These are phyloP conservation scores for Dasyprocta punctata DNA, from an alignment of 2,113 vertebrate genomes.

Conservation along the genomic window DNA sequence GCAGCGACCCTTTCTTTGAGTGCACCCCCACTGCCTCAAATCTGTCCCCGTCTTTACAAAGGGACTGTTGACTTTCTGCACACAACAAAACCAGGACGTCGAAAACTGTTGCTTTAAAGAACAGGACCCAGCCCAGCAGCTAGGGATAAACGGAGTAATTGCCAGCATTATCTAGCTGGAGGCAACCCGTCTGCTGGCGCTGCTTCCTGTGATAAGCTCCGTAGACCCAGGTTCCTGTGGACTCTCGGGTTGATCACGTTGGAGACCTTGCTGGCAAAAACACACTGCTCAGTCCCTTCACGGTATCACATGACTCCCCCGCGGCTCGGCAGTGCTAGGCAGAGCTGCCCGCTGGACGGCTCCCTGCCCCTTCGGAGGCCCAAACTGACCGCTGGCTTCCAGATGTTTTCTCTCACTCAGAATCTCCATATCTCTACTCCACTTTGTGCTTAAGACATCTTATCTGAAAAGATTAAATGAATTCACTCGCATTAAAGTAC, in stretches of 20 bases:
- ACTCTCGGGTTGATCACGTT: neutral
- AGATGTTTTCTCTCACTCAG: neutral
- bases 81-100: neutral
- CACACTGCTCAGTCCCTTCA: neutral
- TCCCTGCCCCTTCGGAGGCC: neutral
- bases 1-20: constrained; percentile 9
- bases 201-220: constrained; percentile 34
- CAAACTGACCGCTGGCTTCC: neutral
- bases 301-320: neutral
- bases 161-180: neutral
- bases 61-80: neutral
- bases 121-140: neutral
- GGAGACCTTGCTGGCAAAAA: neutral
- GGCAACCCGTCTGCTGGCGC: neutral
- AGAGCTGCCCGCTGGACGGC: neutral
- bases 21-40: neutral
- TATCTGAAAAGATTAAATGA: neutral
- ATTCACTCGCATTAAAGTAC: neutral
- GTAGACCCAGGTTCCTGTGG: neutral
- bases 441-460: neutral
- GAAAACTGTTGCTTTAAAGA: neutral
- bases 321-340: neutral
- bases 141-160: neutral
- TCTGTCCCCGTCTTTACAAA: neutral
- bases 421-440: neutral